Evolutionary conservation across 2,888 invertebrate genomes (phyloP), one percentile per base, ranked within the genome.

Genomic region (Sclerodermus sp.): DNA sequence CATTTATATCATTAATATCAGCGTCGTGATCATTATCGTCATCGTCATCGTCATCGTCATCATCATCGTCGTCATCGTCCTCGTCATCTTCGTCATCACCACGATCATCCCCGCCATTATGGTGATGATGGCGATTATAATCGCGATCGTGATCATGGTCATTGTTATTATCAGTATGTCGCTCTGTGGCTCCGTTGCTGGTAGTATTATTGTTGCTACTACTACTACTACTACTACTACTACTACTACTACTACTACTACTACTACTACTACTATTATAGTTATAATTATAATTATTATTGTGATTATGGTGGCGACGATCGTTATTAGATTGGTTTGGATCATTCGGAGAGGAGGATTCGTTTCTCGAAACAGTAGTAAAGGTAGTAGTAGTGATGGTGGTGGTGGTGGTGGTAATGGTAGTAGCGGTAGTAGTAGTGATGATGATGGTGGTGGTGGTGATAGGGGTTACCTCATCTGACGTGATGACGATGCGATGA

Each of bases 11-110:
- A 42, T 57, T 51, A 36, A 77, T 79, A 30, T 76, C 70, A 52
- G 79, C 84, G 68, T 86, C 85, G 57, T 80, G 82, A 68, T 85
- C 84, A 61, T 82, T 83, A 41, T 77, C 71, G 37, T 82, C 82
- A 63, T 82, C 60, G 45, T 23, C 4, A 8, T 23, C 23, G 4
- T 23, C 8, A 8, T 23, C 4, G 8, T 23, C 8, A 23, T 23
- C 8, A 15, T 15, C n/a, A n/a, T 2, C 82, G 63, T 82, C 60
- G 45, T 81, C 80, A 43, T 81, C 80, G 53, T 82, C 80, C 62
- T 81, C 82, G 16, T 81, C 82, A 48, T 82, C 80, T 49, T 69
- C 60, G 67, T 82, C 79, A 37, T 81, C 79, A 38, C 82, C 79
- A 37, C 81, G 70, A 42, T 79, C 64, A 52, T 51, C 41, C 42